Percentiles rank a stretch among this genome's conserved stretches.
Conservation (phyloP, 2,888 invertebrate genomes). For the Thera obeliscata region DNA sequence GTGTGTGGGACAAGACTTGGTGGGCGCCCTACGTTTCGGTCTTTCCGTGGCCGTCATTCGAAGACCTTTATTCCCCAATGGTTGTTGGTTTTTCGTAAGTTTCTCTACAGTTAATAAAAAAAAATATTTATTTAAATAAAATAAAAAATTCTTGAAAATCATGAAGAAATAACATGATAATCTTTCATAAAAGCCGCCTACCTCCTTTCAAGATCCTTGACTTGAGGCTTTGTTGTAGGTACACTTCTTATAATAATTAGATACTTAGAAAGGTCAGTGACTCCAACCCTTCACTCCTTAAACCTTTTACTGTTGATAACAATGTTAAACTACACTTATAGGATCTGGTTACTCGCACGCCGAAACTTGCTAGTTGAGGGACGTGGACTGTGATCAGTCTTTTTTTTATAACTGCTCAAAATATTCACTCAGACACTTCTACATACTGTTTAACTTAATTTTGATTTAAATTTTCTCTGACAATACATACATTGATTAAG, state of each 20-base stretch:
- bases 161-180: not conserved
- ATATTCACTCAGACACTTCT: no score
- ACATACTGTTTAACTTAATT: no score
- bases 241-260: not conserved
- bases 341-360: constrained; percentile 26
- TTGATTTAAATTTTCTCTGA: no score
- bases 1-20: no score
- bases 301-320: constrained; percentile 22
- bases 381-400: not conserved
- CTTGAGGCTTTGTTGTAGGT: not conserved
- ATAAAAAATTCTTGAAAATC: no score
- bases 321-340: constrained; percentile 29
- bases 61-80: no score
- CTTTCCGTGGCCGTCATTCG: no score
- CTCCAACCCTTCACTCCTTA: constrained; percentile 16
- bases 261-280: constrained; percentile 1
- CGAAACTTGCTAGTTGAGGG: constrained; percentile 4
- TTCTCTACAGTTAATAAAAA: no score
- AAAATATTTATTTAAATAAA: no score
- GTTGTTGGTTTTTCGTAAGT: no score
- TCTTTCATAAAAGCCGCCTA: not conserved
- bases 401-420: not conserved
- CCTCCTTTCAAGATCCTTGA: not conserved
- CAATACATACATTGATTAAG: no score
- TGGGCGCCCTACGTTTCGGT: no score